phyloP scores from a whole-genome alignment of 1,140 invertebrate species.

The Pachyrhynchus sulphureomaculatus region DNA sequence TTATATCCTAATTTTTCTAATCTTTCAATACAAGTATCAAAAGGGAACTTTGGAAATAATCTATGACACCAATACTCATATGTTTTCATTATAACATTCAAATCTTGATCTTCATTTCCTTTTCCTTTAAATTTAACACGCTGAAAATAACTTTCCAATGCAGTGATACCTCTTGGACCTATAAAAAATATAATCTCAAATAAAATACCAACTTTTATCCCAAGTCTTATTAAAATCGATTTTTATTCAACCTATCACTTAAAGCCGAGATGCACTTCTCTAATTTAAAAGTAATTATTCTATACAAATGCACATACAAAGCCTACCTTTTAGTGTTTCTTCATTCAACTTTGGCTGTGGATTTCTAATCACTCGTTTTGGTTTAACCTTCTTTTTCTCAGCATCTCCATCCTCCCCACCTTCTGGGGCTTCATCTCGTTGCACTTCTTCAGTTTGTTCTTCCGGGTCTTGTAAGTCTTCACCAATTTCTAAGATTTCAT shows the following conservation, averaged over 20 bases:
- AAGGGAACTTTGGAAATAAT: slow-evolving; percentile 83
- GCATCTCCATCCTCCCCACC: slow-evolving; percentile 28
- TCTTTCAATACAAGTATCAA: slow-evolving; percentile 81
- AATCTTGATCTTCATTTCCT: slow-evolving; percentile 80
- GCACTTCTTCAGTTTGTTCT: slow-evolving; percentile 37
- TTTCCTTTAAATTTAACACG: slow-evolving; percentile 81
- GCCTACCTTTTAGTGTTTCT: slow-evolving; percentile 61
- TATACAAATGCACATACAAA: too few relatives aligned
- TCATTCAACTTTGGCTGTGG: slow-evolving; percentile 71
- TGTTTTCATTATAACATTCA: slow-evolving; percentile 76
- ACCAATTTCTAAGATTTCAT: slow-evolving; percentile 31
- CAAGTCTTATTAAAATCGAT: too few relatives aligned
- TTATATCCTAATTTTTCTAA: slow-evolving; percentile 80
- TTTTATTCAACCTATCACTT: neutral
- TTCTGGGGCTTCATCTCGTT: slow-evolving; percentile 29
- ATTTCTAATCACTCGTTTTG: slow-evolving; percentile 62
- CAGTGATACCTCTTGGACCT: slow-evolving; percentile 73
- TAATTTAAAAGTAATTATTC: too few relatives aligned
- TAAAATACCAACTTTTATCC: too few relatives aligned
- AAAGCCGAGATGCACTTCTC: neutral
- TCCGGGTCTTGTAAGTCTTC: slow-evolving; percentile 34
- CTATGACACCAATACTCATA: slow-evolving; percentile 92
- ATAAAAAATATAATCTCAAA: neutral
- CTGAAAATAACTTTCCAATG: slow-evolving; percentile 76
- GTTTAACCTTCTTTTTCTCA: slow-evolving; percentile 48